Conservation (phyloP, 2,888 invertebrate genomes). For the Eilema caniola region DNA sequence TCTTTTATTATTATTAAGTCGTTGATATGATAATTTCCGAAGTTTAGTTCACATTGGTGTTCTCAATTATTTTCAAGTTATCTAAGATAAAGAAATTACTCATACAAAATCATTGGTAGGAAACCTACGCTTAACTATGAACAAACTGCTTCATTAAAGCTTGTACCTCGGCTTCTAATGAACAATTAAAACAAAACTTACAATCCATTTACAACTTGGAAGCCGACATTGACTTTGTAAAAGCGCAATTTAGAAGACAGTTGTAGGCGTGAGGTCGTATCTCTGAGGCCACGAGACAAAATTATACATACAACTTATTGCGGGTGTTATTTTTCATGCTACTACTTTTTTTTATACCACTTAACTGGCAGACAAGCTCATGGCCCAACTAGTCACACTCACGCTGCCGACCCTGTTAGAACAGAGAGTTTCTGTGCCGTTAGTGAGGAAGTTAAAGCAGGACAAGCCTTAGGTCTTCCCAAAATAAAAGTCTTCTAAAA, state of each 20-base stretch:
- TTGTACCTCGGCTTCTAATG: not conserved
- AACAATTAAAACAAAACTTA: slow-evolving; percentile 12
- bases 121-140: slow-evolving; percentile 4
- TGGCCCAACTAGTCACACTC: too few species aligned
- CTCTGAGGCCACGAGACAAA: slow-evolving; percentile 28
- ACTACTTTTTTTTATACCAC: too few species aligned
- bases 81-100: not conserved
- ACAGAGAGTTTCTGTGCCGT: too few species aligned
- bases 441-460: too few species aligned
- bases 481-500: too few species aligned
- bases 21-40: too few species aligned
- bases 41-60: too few species aligned
- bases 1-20: too few species aligned
- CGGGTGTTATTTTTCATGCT: too few species aligned
- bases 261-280: slow-evolving; percentile 43
- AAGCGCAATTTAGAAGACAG: slow-evolving; percentile 25
- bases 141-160: not conserved
- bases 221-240: slow-evolving; percentile 35
- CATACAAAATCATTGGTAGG: not conserved
- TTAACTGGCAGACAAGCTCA: too few species aligned
- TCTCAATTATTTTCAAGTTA: not conserved
- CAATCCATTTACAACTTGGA: slow-evolving; percentile 24
- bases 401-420: too few species aligned
- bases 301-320: not conserved
- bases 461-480: too few species aligned